Percentiles rank a stretch among this genome's conserved stretches.
Evolutionary conservation across 2,797 vertebrate species (phyloP).

Genomic region (Muscicapa striata): DNA sequence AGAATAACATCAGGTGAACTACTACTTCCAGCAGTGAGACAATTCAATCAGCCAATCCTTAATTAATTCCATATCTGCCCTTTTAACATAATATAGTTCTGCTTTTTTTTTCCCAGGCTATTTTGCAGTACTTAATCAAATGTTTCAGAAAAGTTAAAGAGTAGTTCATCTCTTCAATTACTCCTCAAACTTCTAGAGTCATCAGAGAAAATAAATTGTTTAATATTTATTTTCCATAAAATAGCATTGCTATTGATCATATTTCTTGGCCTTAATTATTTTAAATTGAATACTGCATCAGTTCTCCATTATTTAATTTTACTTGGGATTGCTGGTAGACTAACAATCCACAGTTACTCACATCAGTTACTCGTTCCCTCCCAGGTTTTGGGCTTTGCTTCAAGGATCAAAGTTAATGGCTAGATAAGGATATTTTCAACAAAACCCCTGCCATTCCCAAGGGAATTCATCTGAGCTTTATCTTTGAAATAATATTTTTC

Average conservation of each 20-base stretch:
- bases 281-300: conserved; percentile 12
- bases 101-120: background rate
- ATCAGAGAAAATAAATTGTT: background rate
- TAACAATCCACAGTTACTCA: background rate
- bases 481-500: background rate
- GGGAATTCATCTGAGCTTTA: background rate
- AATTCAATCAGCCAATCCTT: background rate
- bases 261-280: background rate
- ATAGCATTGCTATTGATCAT: background rate
- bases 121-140: background rate
- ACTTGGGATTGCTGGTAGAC: background rate
- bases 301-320: conserved; percentile 25
- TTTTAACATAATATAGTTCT: background rate
- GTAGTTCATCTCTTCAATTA: background rate
- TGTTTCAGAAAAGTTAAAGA: background rate
- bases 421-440: background rate
- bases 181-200: background rate
- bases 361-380: background rate
- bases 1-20: background rate
- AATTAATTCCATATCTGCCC: background rate
- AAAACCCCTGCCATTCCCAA: background rate
- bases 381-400: background rate
- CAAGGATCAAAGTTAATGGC: background rate
- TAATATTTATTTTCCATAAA: background rate
- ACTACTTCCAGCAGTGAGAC: background rate